These are phyloP conservation scores for Oreotragus oreotragus DNA, from an alignment of 2,113 vertebrate genomes.

Conservation along the genomic window DNA sequence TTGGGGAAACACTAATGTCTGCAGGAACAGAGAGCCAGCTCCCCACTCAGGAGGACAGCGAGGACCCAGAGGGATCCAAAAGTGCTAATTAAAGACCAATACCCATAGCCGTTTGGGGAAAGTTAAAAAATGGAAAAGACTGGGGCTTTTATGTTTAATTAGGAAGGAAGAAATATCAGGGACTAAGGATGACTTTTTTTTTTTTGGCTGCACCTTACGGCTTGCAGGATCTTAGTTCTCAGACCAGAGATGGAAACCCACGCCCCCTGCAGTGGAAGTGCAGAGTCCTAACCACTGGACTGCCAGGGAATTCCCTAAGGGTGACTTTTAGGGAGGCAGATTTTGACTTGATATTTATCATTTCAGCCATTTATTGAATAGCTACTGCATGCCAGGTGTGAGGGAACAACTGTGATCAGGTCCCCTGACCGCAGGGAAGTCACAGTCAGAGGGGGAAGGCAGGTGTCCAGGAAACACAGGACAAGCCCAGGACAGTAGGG, in stretches of 20 bases:
- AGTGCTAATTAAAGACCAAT: constrained; percentile 57
- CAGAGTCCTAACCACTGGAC: neutral
- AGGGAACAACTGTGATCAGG: neutral
- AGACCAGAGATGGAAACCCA: neutral
- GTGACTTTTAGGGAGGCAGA: constrained; percentile 8
- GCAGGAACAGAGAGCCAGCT: constrained; percentile 47
- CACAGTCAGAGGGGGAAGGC: neutral
- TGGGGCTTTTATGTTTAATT: constrained; percentile 23
- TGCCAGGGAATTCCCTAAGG: neutral
- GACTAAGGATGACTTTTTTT: neutral
- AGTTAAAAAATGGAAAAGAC: constrained; percentile 6
- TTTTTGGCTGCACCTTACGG: neutral
- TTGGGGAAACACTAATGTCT: constrained; percentile 66
- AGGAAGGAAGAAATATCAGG: constrained; percentile 24
- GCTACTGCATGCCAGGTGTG: neutral
- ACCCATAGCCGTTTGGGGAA: neutral
- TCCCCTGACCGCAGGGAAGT: neutral
- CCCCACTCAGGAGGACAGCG: neutral
- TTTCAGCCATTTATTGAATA: neutral
- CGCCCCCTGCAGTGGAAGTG: neutral
- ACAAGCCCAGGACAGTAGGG: neutral
- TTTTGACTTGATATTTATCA: neutral
- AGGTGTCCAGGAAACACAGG: neutral
- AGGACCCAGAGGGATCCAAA: constrained; percentile 24
- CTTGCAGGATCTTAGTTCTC: neutral